phyloP scores from a whole-genome alignment of 2,797 vertebrate species.

The Furcifer pardalis region DNA sequence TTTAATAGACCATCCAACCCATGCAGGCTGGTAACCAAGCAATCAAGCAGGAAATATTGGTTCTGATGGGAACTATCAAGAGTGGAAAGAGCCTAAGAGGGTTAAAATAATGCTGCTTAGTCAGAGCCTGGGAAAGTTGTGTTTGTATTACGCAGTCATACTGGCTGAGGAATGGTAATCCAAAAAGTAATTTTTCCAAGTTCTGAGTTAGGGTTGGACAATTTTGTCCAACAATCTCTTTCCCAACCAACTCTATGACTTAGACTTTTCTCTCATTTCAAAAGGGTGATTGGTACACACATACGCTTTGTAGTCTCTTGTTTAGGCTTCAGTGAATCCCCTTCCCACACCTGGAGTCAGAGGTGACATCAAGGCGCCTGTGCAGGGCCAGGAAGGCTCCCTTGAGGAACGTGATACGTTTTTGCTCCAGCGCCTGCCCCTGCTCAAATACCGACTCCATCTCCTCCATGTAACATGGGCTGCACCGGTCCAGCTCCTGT shows the following conservation, averaged over 20 bases:
- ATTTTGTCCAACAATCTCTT: background rate
- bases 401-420: slow-evolving; percentile 85
- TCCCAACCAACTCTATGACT: background rate
- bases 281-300: background rate
- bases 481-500: slow-evolving; percentile 85
- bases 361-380: slow-evolving; percentile 84
- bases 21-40: background rate
- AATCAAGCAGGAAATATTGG: background rate
- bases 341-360: slow-evolving; percentile 58
- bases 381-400: slow-evolving; percentile 85
- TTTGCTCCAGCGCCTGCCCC: slow-evolving; percentile 84
- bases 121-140: background rate
- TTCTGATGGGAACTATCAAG: too few relatives aligned
- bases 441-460: slow-evolving; percentile 89
- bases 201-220: too few relatives aligned
- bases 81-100: background rate
- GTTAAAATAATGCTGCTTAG: background rate
- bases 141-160: background rate
- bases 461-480: slow-evolving; percentile 89
- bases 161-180: background rate
- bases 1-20: background rate
- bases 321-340: background rate
- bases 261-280: background rate
- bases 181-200: background rate
- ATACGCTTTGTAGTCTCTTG: background rate